Evolutionary conservation across 2,113 vertebrate species (phyloP).

Genomic region (Thunnus thynnus): DNA sequence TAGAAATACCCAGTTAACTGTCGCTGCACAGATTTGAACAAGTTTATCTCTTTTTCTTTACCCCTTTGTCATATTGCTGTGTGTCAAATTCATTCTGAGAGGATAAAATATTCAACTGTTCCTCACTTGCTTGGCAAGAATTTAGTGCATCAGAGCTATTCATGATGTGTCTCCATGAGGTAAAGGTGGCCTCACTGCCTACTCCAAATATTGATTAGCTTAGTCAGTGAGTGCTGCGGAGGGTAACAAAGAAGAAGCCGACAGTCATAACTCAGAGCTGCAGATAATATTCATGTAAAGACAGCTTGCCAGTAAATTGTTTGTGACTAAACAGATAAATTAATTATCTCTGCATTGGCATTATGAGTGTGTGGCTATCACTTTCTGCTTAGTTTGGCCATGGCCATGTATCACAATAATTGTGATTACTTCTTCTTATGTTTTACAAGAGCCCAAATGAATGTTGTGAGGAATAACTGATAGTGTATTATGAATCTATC

Average conservation of each 20-base stretch:
- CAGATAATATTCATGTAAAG: constrained; percentile 17
- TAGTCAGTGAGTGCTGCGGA: constrained; percentile 37
- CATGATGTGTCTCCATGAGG: constrained; percentile 42
- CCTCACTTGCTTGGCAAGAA: constrained; percentile 13
- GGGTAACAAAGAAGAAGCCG: constrained; percentile 15
- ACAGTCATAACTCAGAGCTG: constrained; percentile 25
- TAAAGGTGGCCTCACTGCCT: constrained; percentile 56
- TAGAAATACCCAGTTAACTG: background rate
- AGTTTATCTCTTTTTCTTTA: constrained; percentile 28
- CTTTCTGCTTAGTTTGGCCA: background rate
- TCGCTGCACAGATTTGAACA: background rate
- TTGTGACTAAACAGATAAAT: constrained; percentile 1
- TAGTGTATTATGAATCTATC: background rate
- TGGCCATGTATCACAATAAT: background rate
- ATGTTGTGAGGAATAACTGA: background rate
- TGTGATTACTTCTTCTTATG: background rate
- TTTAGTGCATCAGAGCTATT: constrained; percentile 38
- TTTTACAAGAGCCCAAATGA: background rate
- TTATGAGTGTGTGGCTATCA: background rate
- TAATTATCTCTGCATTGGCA: background rate
- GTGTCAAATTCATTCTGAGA: constrained; percentile 23
- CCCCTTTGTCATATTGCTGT: background rate
- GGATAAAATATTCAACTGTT: constrained; percentile 14
- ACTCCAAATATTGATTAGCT: constrained; percentile 61
- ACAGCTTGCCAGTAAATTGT: constrained; percentile 1